These are phyloP conservation scores for Alosa sapidissima DNA, from an alignment of 2,797 vertebrate genomes.

Conservation along the genomic window DNA sequence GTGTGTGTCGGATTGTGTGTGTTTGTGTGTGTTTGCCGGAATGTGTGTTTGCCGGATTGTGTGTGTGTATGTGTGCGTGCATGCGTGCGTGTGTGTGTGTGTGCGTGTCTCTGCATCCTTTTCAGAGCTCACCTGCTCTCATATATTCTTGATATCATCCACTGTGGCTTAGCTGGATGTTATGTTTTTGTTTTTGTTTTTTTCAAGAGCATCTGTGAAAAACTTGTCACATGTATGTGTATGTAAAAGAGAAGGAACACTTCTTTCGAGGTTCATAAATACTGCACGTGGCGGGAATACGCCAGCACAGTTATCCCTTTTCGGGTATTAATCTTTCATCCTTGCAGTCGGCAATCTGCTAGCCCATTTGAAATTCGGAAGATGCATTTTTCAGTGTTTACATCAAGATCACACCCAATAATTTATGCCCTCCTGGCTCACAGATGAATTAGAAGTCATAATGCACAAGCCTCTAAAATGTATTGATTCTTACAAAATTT, in stretches of 20 bases:
- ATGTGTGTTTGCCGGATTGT: not conserved
- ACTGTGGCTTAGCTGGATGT: not conserved
- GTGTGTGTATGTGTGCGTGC: not conserved
- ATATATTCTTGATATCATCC: not conserved
- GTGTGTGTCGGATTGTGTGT: not conserved
- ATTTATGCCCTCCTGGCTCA: not conserved
- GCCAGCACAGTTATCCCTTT: not conserved
- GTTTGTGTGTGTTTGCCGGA: not conserved
- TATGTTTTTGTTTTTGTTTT: not conserved
- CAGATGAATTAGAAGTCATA: not conserved
- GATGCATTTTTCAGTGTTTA: conserved; percentile 24
- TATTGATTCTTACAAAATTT: not conserved
- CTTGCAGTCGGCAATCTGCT: not conserved
- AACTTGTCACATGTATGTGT: not conserved
- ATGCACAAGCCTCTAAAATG: not conserved
- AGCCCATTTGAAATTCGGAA: not conserved
- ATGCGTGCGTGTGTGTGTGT: not conserved
- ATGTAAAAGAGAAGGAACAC: not conserved
- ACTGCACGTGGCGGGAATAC: not conserved
- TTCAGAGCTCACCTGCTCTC: not conserved
- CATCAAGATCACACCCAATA: not conserved
- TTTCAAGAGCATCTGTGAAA: not conserved
- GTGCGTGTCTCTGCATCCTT: not conserved
- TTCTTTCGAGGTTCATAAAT: not conserved
- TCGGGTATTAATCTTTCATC: conserved; percentile 4